These are phyloP conservation scores for Diprion similis DNA, from an alignment of 1,140 invertebrate species.

Conservation along the genomic window DNA sequence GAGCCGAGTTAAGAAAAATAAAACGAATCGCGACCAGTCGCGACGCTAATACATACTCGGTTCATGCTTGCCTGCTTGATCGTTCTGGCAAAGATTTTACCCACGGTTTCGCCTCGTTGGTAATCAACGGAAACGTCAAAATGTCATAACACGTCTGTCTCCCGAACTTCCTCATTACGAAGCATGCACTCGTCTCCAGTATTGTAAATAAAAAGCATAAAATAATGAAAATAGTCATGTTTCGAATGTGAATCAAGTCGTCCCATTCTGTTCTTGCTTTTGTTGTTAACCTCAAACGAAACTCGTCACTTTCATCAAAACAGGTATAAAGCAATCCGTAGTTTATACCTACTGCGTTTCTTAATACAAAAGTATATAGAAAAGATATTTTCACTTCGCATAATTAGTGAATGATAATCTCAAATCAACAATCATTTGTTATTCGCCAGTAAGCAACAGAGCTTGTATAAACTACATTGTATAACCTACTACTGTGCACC, in stretches of 20 bases:
- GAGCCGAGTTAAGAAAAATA: not conserved
- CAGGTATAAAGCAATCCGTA: not conserved
- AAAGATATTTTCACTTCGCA: too few species aligned
- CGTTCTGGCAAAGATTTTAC: not conserved
- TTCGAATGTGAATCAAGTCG: too few species aligned
- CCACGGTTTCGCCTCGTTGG: too few species aligned
- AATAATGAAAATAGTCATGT: too few species aligned
- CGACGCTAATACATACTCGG: not conserved
- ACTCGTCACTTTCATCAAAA: not conserved
- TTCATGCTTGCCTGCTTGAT: not conserved
- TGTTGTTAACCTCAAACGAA: constrained; percentile 3
- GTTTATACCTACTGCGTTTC: not conserved
- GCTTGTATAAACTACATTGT: too few species aligned
- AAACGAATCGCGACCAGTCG: not conserved
- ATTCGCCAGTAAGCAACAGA: too few species aligned
- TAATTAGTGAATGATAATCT: too few species aligned
- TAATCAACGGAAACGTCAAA: not conserved
- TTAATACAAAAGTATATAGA: too few species aligned
- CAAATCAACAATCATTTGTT: too few species aligned
- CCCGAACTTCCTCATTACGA: not conserved
- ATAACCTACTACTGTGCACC: too few species aligned
- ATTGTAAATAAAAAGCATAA: not conserved
- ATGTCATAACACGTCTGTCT: not conserved
- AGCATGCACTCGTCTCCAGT: not conserved
- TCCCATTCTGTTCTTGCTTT: not conserved